A percentile compares a stretch with the other conserved stretches of the same genome.
Conservation (phyloP, 1,140 invertebrate genomes). For the Nasonia longicornis region DNA sequence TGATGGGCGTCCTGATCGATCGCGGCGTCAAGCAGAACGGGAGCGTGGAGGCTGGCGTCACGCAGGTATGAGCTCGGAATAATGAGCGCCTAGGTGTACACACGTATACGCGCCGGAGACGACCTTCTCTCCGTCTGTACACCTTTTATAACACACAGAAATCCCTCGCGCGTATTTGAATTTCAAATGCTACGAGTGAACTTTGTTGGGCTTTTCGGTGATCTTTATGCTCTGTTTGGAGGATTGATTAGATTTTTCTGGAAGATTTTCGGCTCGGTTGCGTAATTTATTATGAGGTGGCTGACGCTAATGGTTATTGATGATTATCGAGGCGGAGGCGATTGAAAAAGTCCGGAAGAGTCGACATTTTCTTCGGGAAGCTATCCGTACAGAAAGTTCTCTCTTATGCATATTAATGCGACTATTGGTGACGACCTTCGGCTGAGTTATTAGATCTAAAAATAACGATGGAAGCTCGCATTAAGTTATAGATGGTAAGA, state of each 20-base stretch:
- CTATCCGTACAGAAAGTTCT: too few species aligned
- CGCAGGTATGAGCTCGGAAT: conserved; percentile 56
- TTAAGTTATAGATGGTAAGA: too few species aligned
- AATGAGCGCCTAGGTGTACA: conserved; percentile 4
- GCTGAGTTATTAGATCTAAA: too few species aligned
- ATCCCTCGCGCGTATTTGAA: background rate
- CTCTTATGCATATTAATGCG: too few species aligned
- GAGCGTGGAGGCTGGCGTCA: conserved; percentile 60
- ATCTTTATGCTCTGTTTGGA: background rate
- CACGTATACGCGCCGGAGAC: background rate
- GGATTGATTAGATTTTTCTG: background rate
- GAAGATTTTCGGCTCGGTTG: background rate
- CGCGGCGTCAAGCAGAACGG: conserved; percentile 63
- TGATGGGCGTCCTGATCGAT: conserved; percentile 67
- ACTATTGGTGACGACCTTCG: too few species aligned
- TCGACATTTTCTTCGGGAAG: too few species aligned
- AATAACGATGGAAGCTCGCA: too few species aligned
- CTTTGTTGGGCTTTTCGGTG: background rate
- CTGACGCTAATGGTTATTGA: too few species aligned
- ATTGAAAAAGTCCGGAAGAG: too few species aligned
- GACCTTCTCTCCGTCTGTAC: background rate
- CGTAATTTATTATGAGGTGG: background rate
- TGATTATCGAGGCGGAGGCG: too few species aligned
- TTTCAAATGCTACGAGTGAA: background rate
- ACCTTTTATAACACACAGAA: background rate